Base-by-base conservation (phyloP, 2,113 vertebrate species). In the Bujurquina vittata region DNA sequence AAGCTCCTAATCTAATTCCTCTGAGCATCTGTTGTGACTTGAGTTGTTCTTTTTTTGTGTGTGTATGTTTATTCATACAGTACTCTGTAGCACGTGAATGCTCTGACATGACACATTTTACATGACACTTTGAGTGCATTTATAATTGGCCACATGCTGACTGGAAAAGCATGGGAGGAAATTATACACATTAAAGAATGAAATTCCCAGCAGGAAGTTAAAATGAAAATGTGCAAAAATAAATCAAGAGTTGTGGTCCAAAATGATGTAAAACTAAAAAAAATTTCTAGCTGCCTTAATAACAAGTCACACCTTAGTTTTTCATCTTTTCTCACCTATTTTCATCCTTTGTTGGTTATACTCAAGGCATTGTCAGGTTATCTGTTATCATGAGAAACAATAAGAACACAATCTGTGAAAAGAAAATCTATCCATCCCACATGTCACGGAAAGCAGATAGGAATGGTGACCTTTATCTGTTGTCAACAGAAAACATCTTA, bases 91-190 rank as follows among this genome's bases (percentile, higher is more conserved):
- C 29, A 49, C 35, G 40, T 10, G 22, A 3, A 69, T 46, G 10
- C 31, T 63, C 46, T n/a, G 12, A 31, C 69, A 26, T 62, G 11
- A 18, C 20, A 2, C 18, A 43, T 5, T 11, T 60, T 31, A 10
- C 22, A 14, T 59, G 23, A 57, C 75, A n/a, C 55, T 37, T 37
- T 4, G 6, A 46, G n/a, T 46, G 77, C 2, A 10, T n/a, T 20
- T 75, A 14, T 84, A 84, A 90, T 43, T 63, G 52, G 60, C 60
- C 77, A 29, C 86, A 79, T 81, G 80, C 75, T 79, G 84, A 73
- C 6, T 81, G 23, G 43, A 63, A 61, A 83, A 80, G 31, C 31
- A 26, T 15, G 15, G 3, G 15, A 65, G 52, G 29, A 65, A 60
- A 80, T 75, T 46, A 33, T 10, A 40, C 10, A 37, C 22, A 49